Evolutionary conservation across 2,888 invertebrate species (phyloP).

Genomic region (Erannis defoliaria): DNA sequence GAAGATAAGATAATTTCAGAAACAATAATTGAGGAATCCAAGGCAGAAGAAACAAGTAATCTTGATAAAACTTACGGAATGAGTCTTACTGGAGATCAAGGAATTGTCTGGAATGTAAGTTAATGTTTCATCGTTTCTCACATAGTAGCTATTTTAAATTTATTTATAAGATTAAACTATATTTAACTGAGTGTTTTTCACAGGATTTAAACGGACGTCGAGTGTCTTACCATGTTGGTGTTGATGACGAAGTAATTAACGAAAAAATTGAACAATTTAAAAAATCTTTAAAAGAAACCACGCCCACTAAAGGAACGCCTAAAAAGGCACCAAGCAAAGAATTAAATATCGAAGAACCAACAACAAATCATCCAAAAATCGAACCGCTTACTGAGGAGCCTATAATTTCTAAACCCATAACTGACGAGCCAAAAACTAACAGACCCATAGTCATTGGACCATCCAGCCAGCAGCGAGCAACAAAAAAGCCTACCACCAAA

Average conservation of each 20-base stretch:
- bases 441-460: not conserved
- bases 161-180: not conserved
- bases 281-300: not conserved
- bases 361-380: not conserved
- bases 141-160: not conserved
- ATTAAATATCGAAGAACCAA: not conserved
- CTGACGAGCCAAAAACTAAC: not conserved
- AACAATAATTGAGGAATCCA: not conserved
- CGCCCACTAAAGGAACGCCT: no score
- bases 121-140: not conserved
- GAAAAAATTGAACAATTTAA: not conserved
- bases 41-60: not conserved
- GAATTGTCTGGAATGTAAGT: slow-evolving; percentile 24
- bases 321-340: not conserved
- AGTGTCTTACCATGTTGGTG: not conserved
- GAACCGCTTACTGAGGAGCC: slow-evolving; percentile 1
- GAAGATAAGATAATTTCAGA: not conserved
- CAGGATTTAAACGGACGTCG: slow-evolving; percentile 7
- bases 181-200: not conserved
- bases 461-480: not conserved
- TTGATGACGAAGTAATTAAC: not conserved
- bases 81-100: slow-evolving; percentile 8
- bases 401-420: not conserved
- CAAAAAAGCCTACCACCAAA: not conserved
- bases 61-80: slow-evolving; percentile 7